A percentile compares a stretch with the other conserved stretches of the same genome.
These are phyloP conservation scores for Apistogramma diplotaenia DNA, from an alignment of 2,113 vertebrate genomes.

Conservation along the genomic window DNA sequence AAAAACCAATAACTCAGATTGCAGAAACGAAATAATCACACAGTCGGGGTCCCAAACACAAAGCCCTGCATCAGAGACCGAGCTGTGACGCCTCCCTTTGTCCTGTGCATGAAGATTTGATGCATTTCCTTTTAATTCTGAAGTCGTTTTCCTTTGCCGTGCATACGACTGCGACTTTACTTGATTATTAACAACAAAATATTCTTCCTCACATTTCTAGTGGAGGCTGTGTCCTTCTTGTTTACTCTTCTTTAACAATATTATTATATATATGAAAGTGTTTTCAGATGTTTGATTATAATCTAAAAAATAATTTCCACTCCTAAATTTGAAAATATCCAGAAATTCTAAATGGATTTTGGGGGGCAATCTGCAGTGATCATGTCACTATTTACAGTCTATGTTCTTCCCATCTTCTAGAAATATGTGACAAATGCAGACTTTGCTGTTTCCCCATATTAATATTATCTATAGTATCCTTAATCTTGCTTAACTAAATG, in stretches of 20 bases:
- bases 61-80: too few species aligned
- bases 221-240: neutral
- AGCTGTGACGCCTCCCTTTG: too few species aligned
- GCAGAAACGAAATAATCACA: too few species aligned
- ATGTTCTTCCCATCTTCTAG: neutral
- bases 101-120: neutral
- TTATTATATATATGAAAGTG: neutral
- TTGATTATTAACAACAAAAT: neutral
- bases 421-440: neutral
- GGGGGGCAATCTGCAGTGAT: neutral
- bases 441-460: neutral
- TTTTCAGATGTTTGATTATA: neutral
- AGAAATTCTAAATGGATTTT: neutral
- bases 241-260: neutral
- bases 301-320: too few species aligned
- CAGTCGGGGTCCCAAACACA: too few species aligned
- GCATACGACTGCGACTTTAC: neutral
- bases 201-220: neutral
- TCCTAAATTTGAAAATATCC: neutral
- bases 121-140: neutral
- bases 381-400: neutral
- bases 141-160: rapidly evolving
- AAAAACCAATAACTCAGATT: too few species aligned
- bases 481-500: too few species aligned
- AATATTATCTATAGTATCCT: neutral